phyloP scores from a whole-genome alignment of 2,888 invertebrate species.

The Phytoseiulus persimilis region DNA sequence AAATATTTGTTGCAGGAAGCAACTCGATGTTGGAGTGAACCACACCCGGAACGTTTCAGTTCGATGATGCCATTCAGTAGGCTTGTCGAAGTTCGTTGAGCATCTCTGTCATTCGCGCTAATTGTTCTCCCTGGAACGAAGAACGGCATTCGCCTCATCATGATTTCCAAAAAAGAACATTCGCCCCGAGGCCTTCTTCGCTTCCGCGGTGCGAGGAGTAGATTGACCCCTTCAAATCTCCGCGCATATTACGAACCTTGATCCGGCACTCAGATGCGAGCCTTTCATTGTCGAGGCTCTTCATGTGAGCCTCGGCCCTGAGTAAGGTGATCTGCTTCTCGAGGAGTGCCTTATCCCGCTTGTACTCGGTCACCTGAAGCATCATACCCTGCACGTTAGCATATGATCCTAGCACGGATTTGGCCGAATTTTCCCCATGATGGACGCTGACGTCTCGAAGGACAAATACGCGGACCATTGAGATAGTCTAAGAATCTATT shows the following conservation, averaged over 20 bases:
- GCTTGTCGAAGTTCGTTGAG: slow-evolving; percentile 36
- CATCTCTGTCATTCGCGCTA: slow-evolving; percentile 35
- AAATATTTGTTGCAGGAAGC: not conserved
- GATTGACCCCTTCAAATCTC: too few species aligned
- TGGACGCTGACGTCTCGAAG: too few species aligned
- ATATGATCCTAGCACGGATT: too few species aligned
- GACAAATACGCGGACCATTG: too few species aligned
- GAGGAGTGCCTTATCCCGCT: slow-evolving; percentile 31
- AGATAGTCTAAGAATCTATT: too few species aligned
- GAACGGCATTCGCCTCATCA: too few species aligned
- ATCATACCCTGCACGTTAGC: not conserved
- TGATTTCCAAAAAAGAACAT: too few species aligned
- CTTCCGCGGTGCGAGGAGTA: too few species aligned
- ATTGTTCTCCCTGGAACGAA: slow-evolving; percentile 9
- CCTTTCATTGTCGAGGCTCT: slow-evolving; percentile 27
- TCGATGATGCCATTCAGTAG: not conserved
- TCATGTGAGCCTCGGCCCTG: slow-evolving; percentile 33
- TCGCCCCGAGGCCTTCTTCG: not conserved
- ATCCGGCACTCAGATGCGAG: slow-evolving; percentile 28
- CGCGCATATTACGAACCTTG: not conserved
- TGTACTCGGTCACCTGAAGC: slow-evolving; percentile 31
- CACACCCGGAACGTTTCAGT: not conserved
- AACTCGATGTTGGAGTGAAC: not conserved
- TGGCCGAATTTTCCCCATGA: too few species aligned
- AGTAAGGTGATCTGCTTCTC: slow-evolving; percentile 27